Percentiles rank a stretch among this genome's conserved stretches.
Conservation (phyloP, 2,888 invertebrate genomes). For the Phragmatobia fuliginosa region DNA sequence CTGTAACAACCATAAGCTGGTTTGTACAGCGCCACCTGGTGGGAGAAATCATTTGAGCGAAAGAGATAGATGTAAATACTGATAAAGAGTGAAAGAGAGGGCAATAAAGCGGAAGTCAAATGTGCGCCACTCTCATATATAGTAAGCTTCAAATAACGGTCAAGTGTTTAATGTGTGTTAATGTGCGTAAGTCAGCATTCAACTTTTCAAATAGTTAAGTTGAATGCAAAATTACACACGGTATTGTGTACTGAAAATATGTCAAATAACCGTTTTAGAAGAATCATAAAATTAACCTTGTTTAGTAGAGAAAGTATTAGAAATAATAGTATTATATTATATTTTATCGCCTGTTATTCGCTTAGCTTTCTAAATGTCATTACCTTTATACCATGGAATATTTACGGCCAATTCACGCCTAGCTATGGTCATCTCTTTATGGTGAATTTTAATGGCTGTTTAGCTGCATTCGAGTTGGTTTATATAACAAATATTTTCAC, state of each 20-base stretch:
- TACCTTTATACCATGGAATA: constrained; percentile 24
- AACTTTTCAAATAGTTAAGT: neutral
- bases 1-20: no score
- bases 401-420: constrained; percentile 46
- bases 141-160: no score
- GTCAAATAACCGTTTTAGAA: neutral
- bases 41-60: no score
- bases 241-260: neutral
- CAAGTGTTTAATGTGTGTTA: neutral
- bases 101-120: no score
- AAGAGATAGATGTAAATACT: no score
- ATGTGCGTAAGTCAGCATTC: neutral
- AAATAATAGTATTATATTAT: neutral
- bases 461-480: constrained; percentile 35
- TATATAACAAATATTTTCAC: constrained; percentile 45
- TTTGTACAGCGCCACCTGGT: no score
- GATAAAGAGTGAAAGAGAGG: no score
- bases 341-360: constrained; percentile 8
- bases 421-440: constrained; percentile 43
- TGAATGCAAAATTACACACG: neutral
- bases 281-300: constrained; percentile 7
- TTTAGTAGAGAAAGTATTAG: neutral
- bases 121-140: no score
- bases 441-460: constrained; percentile 48
- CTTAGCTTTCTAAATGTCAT: constrained; percentile 22